Conservation (phyloP, 2,797 vertebrate species). For the Oophaga sylvatica region DNA sequence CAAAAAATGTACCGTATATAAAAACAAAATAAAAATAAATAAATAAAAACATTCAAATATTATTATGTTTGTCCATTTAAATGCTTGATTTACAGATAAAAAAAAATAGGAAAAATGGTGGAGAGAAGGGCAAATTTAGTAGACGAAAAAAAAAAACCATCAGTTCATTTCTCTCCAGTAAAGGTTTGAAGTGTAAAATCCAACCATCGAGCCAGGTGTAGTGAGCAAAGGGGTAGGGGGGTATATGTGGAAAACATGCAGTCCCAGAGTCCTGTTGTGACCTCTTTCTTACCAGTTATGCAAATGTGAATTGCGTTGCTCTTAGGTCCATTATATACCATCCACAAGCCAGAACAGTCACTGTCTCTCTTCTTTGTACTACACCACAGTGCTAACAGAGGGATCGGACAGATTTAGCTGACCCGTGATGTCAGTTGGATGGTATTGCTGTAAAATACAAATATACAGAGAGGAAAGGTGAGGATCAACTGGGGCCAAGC, state of each 20-base stretch:
- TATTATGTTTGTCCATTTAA: neutral
- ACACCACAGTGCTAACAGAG: slow-evolving; percentile 99
- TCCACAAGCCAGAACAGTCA: slow-evolving; percentile 56
- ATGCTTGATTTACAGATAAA: neutral
- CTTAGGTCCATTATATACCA: slow-evolving; percentile 58
- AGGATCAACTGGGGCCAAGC: slow-evolving; percentile 50
- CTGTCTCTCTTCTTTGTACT: slow-evolving; percentile 65
- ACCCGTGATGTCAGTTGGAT: slow-evolving; percentile 97
- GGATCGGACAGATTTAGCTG: slow-evolving; percentile 99
- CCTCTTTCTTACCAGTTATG: slow-evolving; percentile 43
- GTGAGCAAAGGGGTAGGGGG: slow-evolving; percentile 7
- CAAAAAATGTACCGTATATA: neutral
- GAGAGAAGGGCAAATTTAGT: neutral
- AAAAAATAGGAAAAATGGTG: slow-evolving; percentile 1
- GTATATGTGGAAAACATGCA: slow-evolving; percentile 41
- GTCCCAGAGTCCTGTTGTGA: slow-evolving; percentile 35
- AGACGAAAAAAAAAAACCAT: neutral
- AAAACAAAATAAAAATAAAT: neutral
- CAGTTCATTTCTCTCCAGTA: slow-evolving; percentile 24
- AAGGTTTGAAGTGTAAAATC: neutral
- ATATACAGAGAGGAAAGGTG: slow-evolving; percentile 76
- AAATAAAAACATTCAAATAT: neutral
- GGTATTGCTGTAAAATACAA: slow-evolving; percentile 94
- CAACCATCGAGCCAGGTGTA: slow-evolving; percentile 15
- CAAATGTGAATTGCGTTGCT: slow-evolving; percentile 43